Evolutionary conservation across 1,140 invertebrate species (phyloP).

Genomic region (Leucophenga varia): DNA sequence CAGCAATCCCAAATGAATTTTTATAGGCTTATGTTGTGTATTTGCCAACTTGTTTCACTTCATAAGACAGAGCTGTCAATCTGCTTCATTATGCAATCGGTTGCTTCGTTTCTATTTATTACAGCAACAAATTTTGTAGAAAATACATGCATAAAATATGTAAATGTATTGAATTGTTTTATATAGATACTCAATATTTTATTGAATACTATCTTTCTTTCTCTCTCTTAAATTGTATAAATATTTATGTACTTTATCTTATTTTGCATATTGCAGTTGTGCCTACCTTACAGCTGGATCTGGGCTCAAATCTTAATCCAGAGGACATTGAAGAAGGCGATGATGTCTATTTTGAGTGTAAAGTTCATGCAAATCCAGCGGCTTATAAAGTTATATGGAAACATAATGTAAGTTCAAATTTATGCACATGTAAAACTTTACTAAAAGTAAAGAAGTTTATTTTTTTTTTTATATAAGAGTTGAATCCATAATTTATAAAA

Average conservation of each 20-base stretch:
- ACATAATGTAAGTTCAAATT: slow-evolving; percentile 77
- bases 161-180: no score
- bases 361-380: slow-evolving; percentile 79
- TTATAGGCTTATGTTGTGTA: slow-evolving; percentile 14
- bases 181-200: no score
- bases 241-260: slow-evolving; percentile 8
- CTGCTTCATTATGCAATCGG: no score
- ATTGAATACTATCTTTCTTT: no score
- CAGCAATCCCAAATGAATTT: slow-evolving; percentile 32
- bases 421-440: no score
- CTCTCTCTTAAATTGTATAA: slow-evolving; percentile 19
- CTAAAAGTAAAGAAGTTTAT: no score
- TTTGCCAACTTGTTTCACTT: slow-evolving; percentile 16
- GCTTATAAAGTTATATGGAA: slow-evolving; percentile 89
- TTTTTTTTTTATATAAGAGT: no score
- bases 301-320: slow-evolving; percentile 82
- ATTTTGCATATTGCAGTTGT: slow-evolving; percentile 65
- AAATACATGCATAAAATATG: no score
- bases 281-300: slow-evolving; percentile 70
- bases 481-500: no score
- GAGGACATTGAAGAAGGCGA: slow-evolving; percentile 86
- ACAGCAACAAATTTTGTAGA: no score
- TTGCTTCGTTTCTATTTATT: no score
- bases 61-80: no score
- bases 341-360: slow-evolving; percentile 89